Evolutionary conservation across 2,113 vertebrate genomes (phyloP), one percentile per base, ranked within the genome.

Genomic region (Taurulus bubalis): DNA sequence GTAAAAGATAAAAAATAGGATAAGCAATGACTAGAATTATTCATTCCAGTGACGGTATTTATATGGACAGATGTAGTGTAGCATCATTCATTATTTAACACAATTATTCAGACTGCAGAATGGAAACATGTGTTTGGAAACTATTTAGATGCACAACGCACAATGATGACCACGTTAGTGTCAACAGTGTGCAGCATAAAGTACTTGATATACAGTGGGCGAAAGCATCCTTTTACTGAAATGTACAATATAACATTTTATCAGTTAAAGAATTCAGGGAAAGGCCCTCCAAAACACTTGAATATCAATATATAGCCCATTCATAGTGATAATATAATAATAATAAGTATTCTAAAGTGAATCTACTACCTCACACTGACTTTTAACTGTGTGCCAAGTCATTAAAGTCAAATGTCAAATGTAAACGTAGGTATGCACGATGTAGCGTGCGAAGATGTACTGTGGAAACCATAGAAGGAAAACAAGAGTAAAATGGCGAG

Each of bases 91-190:
- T 62, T 75, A 71, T 49, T 49, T 18, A 68, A 2, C 11, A 26
- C 40, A 59, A 26, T 64, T 40, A 76, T 34, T 67, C 2, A 71
- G 59, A 66, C 34, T 45, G 42, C 36, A 42, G 59, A 65, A 36
- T 60, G 69, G 24, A 71, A 77, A 58, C 65, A 14, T 51, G 16
- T 51, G 16, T 42, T 58, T 36, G 9, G 53, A 45, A 63, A 24
- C 16, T 45, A 20, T 80, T 72, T 47, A 47, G 45, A 72, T 30
- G n/a, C 30, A 59, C 14, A 65, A n/a, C 36, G n/a, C 30, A 59
- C 14, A 65, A n/a, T 63, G 68, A 81, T 51, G 30, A 42, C 11
- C 11, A 22, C 69, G 60, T 66, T 30, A 53, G 49, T 15, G 32
- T 51, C 34, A 60, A 32, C 18, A 28, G 53, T 20, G 18, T 67